These are phyloP conservation scores for Griposia aprilina DNA, from an alignment of 2,888 invertebrate species.

Conservation along the genomic window DNA sequence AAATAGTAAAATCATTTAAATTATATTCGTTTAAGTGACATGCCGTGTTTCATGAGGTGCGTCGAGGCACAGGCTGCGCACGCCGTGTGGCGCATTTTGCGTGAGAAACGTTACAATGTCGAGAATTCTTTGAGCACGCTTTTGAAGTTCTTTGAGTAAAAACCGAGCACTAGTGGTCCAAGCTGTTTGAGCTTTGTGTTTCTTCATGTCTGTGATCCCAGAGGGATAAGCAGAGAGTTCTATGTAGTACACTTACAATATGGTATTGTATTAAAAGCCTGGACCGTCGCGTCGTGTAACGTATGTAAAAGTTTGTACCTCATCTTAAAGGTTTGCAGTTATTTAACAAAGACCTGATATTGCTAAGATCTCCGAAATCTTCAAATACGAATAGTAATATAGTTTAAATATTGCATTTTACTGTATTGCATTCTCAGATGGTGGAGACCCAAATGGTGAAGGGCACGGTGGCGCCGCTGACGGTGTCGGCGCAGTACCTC, in stretches of 20 bases:
- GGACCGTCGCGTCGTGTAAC: not conserved
- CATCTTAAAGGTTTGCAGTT: slow-evolving; percentile 46
- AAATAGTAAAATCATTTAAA: slow-evolving; percentile 43
- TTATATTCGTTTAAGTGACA: slow-evolving; percentile 9
- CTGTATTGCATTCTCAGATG: slow-evolving; percentile 76
- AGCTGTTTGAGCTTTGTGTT: not conserved
- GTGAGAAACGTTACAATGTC: not conserved
- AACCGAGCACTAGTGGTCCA: not conserved
- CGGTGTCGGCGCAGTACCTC: slow-evolving; percentile 93
- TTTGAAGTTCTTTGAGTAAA: slow-evolving; percentile 2
- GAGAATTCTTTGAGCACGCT: not conserved
- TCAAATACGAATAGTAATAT: not conserved
- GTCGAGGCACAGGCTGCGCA: not conserved
- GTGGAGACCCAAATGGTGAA: slow-evolving; percentile 90
- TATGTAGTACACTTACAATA: not conserved
- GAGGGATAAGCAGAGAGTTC: not conserved
- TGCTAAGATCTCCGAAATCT: not conserved
- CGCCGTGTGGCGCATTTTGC: too few species aligned
- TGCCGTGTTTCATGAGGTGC: not conserved
- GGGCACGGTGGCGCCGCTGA: slow-evolving; percentile 90
- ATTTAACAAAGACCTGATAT: slow-evolving; percentile 35
- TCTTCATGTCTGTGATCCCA: not conserved
- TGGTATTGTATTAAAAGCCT: not conserved
- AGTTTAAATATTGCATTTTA: not conserved
- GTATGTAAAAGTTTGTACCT: not conserved